Evolutionary conservation across 2,888 invertebrate species (phyloP).

Genomic region (Zonitis immaculata): DNA sequence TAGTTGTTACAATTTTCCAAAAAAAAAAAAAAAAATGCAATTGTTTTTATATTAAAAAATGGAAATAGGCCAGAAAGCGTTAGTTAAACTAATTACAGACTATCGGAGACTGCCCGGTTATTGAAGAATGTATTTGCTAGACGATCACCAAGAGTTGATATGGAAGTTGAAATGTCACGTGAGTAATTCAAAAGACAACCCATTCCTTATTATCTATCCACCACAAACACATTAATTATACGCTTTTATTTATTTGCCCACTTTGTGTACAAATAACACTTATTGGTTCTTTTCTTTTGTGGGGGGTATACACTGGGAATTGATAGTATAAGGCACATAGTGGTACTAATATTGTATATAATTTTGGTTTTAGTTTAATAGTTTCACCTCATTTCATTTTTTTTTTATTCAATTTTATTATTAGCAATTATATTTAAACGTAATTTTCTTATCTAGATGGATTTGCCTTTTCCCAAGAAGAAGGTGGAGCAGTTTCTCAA

Average conservation of each 20-base stretch:
- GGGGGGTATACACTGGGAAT: no score
- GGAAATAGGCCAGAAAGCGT: slow-evolving; percentile 29
- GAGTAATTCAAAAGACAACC: slow-evolving; percentile 55
- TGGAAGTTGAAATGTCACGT: slow-evolving; percentile 91
- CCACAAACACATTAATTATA: slow-evolving; percentile 4
- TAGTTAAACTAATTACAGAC: slow-evolving; percentile 60
- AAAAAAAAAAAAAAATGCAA: no score
- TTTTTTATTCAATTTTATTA: not conserved
- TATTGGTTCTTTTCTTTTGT: no score
- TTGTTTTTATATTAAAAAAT: not conserved
- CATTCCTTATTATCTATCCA: no score
- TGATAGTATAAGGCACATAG: not conserved
- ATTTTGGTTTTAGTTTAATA: not conserved
- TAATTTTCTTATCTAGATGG: slow-evolving; percentile 64
- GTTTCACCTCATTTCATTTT: not conserved
- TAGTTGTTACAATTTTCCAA: not conserved
- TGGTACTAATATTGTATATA: not conserved
- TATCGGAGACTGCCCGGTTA: slow-evolving; percentile 95
- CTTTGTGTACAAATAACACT: slow-evolving; percentile 3
- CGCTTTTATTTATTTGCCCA: slow-evolving; percentile 1
- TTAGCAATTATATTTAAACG: not conserved
- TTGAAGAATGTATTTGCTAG: slow-evolving; percentile 93
- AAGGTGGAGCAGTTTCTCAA: slow-evolving; percentile 92
- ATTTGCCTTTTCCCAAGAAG: slow-evolving; percentile 99
- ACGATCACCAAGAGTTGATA: slow-evolving; percentile 76